A percentile compares a stretch with the other conserved stretches of the same genome.
These are phyloP conservation scores for Bubo scandiacus DNA, from an alignment of 2,113 vertebrate genomes.

Conservation along the genomic window DNA sequence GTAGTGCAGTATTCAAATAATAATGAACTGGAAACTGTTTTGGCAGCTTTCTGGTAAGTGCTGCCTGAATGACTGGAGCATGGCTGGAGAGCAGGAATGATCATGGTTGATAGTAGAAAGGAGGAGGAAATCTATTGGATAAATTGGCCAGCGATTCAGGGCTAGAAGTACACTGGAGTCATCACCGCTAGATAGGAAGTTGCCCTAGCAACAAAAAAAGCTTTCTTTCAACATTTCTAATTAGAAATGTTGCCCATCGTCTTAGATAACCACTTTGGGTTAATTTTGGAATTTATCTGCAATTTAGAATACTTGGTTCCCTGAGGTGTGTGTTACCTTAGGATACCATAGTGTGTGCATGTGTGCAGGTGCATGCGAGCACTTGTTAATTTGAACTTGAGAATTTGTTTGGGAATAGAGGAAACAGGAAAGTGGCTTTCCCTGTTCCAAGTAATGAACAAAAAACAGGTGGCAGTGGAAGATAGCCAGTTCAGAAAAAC, in stretches of 20 bases:
- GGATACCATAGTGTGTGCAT: fast-evolving
- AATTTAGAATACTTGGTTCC: background rate
- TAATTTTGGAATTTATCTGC: constrained; percentile 2
- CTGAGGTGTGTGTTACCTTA: background rate
- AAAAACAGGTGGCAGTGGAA: constrained; percentile 9
- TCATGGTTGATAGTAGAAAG: background rate
- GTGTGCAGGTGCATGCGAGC: background rate
- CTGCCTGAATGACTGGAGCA: background rate
- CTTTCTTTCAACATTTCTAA: background rate
- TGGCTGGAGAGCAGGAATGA: background rate
- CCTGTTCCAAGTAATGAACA: constrained; percentile 1
- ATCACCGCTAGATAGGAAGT: background rate
- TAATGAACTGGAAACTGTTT: background rate
- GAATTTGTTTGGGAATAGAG: constrained; percentile 12
- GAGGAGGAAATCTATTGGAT: background rate
- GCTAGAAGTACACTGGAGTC: background rate
- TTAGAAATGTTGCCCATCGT: background rate
- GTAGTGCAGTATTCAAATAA: background rate
- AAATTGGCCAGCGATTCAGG: background rate
- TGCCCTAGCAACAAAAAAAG: constrained; percentile 28
- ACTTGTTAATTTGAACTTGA: background rate
- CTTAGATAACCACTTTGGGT: background rate
- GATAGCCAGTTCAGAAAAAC: background rate
- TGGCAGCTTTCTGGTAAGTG: background rate
- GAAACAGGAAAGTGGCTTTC: constrained; percentile 7